Base-by-base conservation (phyloP, 92 coral and sea anemone genomes). In the Parazoanthus swiftii region DNA sequence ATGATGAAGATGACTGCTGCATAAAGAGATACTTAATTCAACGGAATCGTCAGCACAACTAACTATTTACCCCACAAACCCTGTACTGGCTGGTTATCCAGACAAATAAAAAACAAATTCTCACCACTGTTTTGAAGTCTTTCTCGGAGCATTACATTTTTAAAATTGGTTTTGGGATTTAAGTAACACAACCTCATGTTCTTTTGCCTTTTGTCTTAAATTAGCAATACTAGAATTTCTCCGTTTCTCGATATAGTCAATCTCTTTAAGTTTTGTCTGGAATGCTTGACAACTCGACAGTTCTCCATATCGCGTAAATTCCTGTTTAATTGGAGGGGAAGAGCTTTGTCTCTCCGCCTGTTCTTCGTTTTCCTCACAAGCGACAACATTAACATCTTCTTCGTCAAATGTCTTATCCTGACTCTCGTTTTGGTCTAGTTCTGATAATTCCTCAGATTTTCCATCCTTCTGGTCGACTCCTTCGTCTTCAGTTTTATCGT, bases 181-280 rank as follows among this genome's bases (percentile, higher is more conserved):
- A 23, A 90, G 48, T 7, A 95, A 82, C 21, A 91, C 92, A 77
- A 88, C 93, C 38, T 95, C 98, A 76, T 95, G 98, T 54, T 95
- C 93, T 84, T 95, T 95, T 18, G 98, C 98, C 68, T 91, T 91
- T 78, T 91, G 91, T 83, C 98, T 89, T 33, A 95, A 90, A 4
- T 92, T 95, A 11, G 98, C 98, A 42, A 95, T 95, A 68, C 98
- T 95, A 44, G 94, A 91, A 63, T 93, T 88, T 85, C 98, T 85
- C 33, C 94, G 80, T 29, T 86, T 93, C 86, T 95, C 98, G 51
- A 95, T 85, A 86, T 68, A 92, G 79, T 94, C 94, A 21, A 78
- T 82, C 33, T 85, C 86, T 36, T 92, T 80, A 36, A 89, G 85
- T 39, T 85, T 82, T 82, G 86, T 66, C 35, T 82, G 86, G 67